Percentiles rank a stretch among this genome's conserved stretches.
Evolutionary conservation across 23 tunicate genomes (phyloP).

Genomic region (Ascidia mentula): DNA sequence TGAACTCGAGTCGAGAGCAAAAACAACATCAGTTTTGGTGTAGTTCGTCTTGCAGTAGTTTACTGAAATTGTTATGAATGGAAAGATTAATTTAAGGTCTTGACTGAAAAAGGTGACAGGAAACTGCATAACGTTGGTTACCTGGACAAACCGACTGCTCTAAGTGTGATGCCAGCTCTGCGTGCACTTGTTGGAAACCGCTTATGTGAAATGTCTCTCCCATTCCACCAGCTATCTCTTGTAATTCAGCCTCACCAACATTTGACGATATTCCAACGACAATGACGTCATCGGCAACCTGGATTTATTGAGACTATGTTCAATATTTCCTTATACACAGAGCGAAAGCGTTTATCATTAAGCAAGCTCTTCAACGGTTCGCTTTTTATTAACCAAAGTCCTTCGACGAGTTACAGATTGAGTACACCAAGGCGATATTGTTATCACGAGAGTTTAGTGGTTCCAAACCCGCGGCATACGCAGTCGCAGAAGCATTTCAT

Average conservation of each 20-base stretch:
- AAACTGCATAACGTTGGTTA: background rate
- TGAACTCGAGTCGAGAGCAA: slow-evolving; percentile 15
- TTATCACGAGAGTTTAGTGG: too few species aligned
- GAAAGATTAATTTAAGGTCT: too few species aligned
- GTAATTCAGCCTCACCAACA: background rate
- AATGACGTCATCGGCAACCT: slow-evolving; percentile 26
- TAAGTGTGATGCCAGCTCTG: background rate
- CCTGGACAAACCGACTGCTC: slow-evolving; percentile 39
- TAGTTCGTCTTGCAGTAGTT: slow-evolving; percentile 1
- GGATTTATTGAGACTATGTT: too few species aligned
- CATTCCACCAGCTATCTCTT: slow-evolving; percentile 15
- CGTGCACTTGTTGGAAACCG: slow-evolving; percentile 8
- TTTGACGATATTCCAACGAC: slow-evolving; percentile 29
- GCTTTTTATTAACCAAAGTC: too few species aligned
- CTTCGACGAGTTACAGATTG: too few species aligned
- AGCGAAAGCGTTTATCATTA: too few species aligned
- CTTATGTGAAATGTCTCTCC: slow-evolving; percentile 17
- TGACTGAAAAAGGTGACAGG: background rate
- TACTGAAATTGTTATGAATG: slow-evolving; percentile 7
- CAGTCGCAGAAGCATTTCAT: too few species aligned
- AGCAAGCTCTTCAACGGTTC: too few species aligned
- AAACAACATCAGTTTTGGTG: slow-evolving; percentile 30
- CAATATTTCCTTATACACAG: too few species aligned
- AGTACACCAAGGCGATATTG: too few species aligned
- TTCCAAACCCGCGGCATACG: too few species aligned